Evolutionary conservation across 2,113 vertebrate species (phyloP), one percentile per base, ranked within the genome.

Genomic region (Pachyramphus minor): DNA sequence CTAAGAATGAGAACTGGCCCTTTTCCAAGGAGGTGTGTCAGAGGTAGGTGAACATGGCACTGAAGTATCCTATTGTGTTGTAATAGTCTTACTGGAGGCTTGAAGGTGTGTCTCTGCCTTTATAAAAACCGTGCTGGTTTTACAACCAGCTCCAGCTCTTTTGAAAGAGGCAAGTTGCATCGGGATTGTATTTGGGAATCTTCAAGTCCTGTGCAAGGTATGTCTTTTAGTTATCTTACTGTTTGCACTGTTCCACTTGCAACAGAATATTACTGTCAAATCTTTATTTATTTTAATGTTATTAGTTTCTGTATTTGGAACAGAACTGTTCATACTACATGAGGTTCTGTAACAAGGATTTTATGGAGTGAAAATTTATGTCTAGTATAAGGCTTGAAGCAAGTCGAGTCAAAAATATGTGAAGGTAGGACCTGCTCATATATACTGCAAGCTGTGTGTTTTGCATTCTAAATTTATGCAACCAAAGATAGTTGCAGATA

Each of bases 31-130:
- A 96, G 97, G 97, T 95, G 97, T 96, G 97, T 89, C 96, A 62
- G 37, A 59, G 52, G 73, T 41, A 25, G 59, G 62, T 2, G 75
- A 92, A 59, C 80, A 35, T 49, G 77, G 85, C 68, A 66, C 17
- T 52, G 81, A 85, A 93, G 52, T 64, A 79, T 73, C 87, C 90
- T 58, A 95, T 94, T 97, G 92, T 96, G 96, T 90, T 95, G 94
- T 84, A 98, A 96, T 20, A 96, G 25, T 45, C 76, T 80, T 76
- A 24, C 37, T n/a, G 84, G 89, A 97, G 87, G 72, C 41, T 67
- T 53, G 87, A 97, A 97, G 98, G 98, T 97, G 98, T 98, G 98
- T 95, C 97, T 83, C 81, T 52, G 71, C 67, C 89, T 90, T 76
- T 98, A 98, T 98, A 98, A 98, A 98, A 96, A 72, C 81, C 37